Percentiles rank a stretch among this genome's conserved stretches.
Conservation (phyloP, 2,888 invertebrate species). For the Chrysolina oricalcia region DNA sequence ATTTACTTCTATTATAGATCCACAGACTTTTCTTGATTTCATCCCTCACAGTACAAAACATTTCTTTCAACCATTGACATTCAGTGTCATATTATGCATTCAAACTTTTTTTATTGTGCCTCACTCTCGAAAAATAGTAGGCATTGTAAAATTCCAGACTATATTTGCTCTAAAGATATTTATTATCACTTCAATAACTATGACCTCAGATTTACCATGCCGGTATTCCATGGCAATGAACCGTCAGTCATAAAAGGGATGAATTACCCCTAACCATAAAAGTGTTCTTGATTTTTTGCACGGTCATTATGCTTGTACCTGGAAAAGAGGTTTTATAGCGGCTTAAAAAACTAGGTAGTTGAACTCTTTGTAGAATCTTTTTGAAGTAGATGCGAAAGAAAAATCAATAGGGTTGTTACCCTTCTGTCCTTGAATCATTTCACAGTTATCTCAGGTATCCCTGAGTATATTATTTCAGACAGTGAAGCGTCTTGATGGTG, state of each 20-base stretch:
- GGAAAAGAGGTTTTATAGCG: slow-evolving; percentile 23
- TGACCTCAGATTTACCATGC: slow-evolving; percentile 13
- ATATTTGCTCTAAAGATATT: not conserved
- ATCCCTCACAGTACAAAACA: no score
- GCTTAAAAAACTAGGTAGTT: slow-evolving; percentile 14
- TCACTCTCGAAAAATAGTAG: no score
- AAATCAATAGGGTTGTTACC: slow-evolving; percentile 17
- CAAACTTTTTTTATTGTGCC: no score
- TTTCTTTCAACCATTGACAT: no score
- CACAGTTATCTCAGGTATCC: not conserved
- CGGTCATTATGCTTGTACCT: slow-evolving; percentile 17
- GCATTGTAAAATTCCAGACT: no score
- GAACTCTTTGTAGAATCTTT: slow-evolving; percentile 19
- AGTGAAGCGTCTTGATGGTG: no score
- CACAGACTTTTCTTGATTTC: no score
- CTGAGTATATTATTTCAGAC: no score
- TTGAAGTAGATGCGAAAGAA: slow-evolving; percentile 16
- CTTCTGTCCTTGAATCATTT: slow-evolving; percentile 10
- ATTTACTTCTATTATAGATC: no score
- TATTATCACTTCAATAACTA: not conserved
- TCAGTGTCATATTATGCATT: no score
- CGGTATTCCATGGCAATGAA: slow-evolving; percentile 1
- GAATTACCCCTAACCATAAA: slow-evolving; percentile 20
- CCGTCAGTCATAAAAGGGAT: slow-evolving; percentile 18
- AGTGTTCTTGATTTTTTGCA: slow-evolving; percentile 18